Evolutionary conservation across 2,113 vertebrate genomes (phyloP), one percentile per base, ranked within the genome.

Genomic region (Chlamydotis undulata): DNA sequence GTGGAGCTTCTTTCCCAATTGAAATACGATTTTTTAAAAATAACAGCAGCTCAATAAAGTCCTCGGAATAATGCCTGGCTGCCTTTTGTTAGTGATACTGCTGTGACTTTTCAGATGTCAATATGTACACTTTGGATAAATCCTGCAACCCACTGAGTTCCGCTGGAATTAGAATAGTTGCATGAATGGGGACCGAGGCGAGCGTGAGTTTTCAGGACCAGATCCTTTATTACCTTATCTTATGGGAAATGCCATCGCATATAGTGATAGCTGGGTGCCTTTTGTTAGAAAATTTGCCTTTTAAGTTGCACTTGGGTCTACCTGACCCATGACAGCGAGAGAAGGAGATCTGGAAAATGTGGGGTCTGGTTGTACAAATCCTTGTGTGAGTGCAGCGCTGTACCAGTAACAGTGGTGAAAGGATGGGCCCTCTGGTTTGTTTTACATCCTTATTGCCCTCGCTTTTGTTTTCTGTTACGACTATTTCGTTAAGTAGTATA

Each of bases 381-480:
- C 25, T 75, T 0, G 0, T 47, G 4, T 5, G 53, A 19, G 23
- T 60, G 35, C 56, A 55, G 56, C 8, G 2, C 45, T 29, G 31
- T 22, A 2, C 50, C n/a, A 29, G 9, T 39, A 68, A 5, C 49
- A 4, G 0, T 0, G 10, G 0, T 4, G 86, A 47, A 45, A 33
- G 53, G 39, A 14, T 69, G 67, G 33, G 19, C 25, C 73, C 86
- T 81, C 24, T 68, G 68, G 21, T 83, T 83, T 60, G n/a, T 19
- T 10, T 26, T 5, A 4, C 19, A 1, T 39, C 47, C 77, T 41
- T 69, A 3, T n/a, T 47, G 29, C 78, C 53, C 50, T 79, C 19
- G 73, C 69, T 83, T 94, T 91, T 73, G 50, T 61, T 94, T 89
- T 81, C 37, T 52, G 50, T 37, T 53, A 15, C 3, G 53, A 39